phyloP scores from a whole-genome alignment of 2,888 invertebrate species.

The Anoplius nigerrimus region DNA sequence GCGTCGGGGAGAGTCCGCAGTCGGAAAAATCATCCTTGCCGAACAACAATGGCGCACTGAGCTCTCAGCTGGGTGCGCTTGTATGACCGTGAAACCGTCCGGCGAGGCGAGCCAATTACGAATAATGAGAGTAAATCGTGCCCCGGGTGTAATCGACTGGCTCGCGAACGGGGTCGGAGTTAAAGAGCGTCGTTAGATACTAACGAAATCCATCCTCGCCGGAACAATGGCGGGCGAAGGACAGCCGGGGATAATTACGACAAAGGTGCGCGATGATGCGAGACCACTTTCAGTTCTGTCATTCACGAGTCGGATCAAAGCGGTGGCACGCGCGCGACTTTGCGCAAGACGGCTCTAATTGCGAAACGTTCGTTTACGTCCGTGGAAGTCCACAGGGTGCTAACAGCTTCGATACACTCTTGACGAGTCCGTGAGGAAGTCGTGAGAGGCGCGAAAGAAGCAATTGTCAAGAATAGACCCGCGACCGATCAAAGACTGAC shows the following conservation, averaged over 20 bases:
- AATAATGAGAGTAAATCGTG: slow-evolving; percentile 60
- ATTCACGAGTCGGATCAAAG: too few relatives aligned
- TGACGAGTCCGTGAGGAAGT: background rate
- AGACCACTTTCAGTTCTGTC: too few relatives aligned
- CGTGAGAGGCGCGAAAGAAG: background rate
- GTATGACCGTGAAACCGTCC: too few relatives aligned
- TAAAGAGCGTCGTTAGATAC: slow-evolving; percentile 4
- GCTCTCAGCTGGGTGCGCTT: background rate
- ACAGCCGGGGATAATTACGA: background rate
- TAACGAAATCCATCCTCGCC: slow-evolving; percentile 24
- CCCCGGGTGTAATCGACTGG: slow-evolving; percentile 47
- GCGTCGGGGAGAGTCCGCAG: background rate
- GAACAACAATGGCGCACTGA: slow-evolving; percentile 39
- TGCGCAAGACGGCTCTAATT: too few relatives aligned
- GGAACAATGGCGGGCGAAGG: slow-evolving; percentile 7
- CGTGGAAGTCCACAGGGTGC: too few relatives aligned
- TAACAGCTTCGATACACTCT: too few relatives aligned
- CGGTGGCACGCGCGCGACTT: too few relatives aligned
- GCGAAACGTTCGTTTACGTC: too few relatives aligned
- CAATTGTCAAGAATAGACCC: slow-evolving; percentile 4
- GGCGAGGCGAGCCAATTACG: slow-evolving; percentile 53
- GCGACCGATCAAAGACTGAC: slow-evolving; percentile 3
- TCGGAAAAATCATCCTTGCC: background rate
- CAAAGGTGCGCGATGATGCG: too few relatives aligned
- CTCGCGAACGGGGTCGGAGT: slow-evolving; percentile 8